phyloP scores from a whole-genome alignment of 2,113 vertebrate species.

The Neotoma lepida region DNA sequence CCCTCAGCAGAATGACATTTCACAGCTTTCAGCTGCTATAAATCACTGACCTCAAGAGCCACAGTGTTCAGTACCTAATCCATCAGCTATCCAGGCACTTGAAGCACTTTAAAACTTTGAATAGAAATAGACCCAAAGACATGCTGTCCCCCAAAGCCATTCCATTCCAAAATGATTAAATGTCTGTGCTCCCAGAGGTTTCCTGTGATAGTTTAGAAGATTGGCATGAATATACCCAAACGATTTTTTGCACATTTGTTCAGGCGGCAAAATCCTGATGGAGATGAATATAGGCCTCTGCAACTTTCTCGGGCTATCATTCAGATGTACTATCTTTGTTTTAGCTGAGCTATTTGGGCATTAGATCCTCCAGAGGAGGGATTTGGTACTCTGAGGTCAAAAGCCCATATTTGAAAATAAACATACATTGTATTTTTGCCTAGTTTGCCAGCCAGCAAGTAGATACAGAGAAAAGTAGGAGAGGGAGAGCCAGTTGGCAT shows the following conservation, averaged over 20 bases:
- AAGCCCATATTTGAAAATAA: constrained; percentile 55
- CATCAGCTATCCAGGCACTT: constrained; percentile 72
- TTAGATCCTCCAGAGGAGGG: constrained; percentile 12
- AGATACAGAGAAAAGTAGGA: constrained; percentile 47
- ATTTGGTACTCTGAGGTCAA: constrained; percentile 58
- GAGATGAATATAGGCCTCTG: constrained; percentile 52
- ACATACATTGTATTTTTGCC: constrained; percentile 48
- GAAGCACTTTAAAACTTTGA: constrained; percentile 70
- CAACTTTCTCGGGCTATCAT: constrained; percentile 30
- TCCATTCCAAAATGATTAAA: constrained; percentile 72
- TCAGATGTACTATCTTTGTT: constrained; percentile 62
- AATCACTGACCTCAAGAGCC: constrained; percentile 75
- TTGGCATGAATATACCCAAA: constrained; percentile 55
- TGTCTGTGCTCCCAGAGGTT: constrained; percentile 49
- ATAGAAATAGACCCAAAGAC: constrained; percentile 76
- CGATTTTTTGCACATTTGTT: constrained; percentile 30
- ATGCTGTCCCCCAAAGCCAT: constrained; percentile 72
- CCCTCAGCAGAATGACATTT: constrained; percentile 71
- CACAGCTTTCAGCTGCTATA: constrained; percentile 77
- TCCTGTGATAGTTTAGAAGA: constrained; percentile 56
- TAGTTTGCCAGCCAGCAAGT: constrained; percentile 44
- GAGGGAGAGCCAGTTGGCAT: constrained; percentile 41
- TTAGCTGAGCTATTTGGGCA: constrained; percentile 46
- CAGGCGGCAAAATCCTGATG: constrained; percentile 36
- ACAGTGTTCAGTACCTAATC: constrained; percentile 73